A percentile compares a stretch with the other conserved stretches of the same genome.
Evolutionary conservation across 2,888 invertebrate genomes (phyloP).

Genomic region (Clunio marinus): DNA sequence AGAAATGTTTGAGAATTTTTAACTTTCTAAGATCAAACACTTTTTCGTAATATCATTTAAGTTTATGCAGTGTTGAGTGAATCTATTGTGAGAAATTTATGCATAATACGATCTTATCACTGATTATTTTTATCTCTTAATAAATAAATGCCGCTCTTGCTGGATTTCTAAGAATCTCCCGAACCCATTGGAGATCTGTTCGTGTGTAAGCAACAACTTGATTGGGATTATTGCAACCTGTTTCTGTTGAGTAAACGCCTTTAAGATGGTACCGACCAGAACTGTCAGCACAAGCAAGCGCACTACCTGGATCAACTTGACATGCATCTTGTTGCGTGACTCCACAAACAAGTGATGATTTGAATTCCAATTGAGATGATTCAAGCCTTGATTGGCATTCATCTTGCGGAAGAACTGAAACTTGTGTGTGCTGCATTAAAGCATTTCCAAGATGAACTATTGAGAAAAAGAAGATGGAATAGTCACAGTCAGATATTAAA

Average conservation of each 20-base stretch:
- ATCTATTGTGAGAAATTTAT: too few species aligned
- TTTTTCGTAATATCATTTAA: too few species aligned
- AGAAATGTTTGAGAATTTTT: too few species aligned
- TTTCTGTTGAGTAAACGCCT: constrained; percentile 74
- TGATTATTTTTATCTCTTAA: not conserved
- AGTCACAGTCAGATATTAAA: constrained; percentile 25
- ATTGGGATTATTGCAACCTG: constrained; percentile 58
- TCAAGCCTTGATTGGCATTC: constrained; percentile 56
- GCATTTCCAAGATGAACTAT: constrained; percentile 70
- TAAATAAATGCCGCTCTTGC: not conserved
- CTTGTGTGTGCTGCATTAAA: constrained; percentile 68
- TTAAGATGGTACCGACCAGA: constrained; percentile 65
- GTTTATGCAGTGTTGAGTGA: too few species aligned
- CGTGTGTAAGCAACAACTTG: constrained; percentile 59
- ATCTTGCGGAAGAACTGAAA: constrained; percentile 60
- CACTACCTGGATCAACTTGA: constrained; percentile 75
- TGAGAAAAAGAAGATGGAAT: constrained; percentile 36
- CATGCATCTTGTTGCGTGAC: constrained; percentile 68
- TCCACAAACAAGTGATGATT: constrained; percentile 67
- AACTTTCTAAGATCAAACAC: too few species aligned
- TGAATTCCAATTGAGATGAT: constrained; percentile 51
- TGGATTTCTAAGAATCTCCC: constrained; percentile 42
- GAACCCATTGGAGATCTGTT: constrained; percentile 59
- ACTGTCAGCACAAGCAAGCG: constrained; percentile 70
- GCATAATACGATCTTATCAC: constrained; percentile 20